Conservation (phyloP, 2,888 invertebrate genomes). For the Brenthis daphne region DNA sequence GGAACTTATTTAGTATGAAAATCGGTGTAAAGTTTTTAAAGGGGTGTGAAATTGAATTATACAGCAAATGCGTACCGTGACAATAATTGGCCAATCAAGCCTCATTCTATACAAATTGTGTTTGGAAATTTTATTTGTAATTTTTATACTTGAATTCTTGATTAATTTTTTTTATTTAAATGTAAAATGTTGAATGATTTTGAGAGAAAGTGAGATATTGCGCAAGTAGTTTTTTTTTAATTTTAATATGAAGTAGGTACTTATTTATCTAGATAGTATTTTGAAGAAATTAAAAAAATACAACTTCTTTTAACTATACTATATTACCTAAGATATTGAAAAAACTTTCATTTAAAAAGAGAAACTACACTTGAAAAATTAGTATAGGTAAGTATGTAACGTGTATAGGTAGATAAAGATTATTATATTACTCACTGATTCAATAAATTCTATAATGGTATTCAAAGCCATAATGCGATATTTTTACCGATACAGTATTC, state of each 20-base stretch:
- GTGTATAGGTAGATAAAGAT: not conserved
- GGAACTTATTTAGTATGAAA: constrained; percentile 74
- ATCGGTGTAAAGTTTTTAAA: constrained; percentile 47
- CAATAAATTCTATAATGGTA: constrained; percentile 54
- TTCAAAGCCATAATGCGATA: constrained; percentile 50
- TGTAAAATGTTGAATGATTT: too few relatives aligned
- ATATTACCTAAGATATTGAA: too few relatives aligned
- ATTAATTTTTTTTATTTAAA: not conserved
- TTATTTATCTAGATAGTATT: too few relatives aligned
- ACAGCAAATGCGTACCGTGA: constrained; percentile 34
- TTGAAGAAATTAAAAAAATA: too few relatives aligned
- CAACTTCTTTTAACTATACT: too few relatives aligned
- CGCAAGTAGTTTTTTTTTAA: too few relatives aligned
- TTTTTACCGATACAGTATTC: constrained; percentile 62
- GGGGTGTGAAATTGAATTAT: constrained; percentile 51
- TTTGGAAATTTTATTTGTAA: constrained; percentile 28
- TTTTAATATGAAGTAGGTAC: too few relatives aligned
- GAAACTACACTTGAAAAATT: too few relatives aligned
- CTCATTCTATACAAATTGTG: constrained; percentile 35
- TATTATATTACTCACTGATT: not conserved
- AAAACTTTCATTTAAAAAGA: too few relatives aligned
- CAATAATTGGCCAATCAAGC: constrained; percentile 44
- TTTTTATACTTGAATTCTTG: constrained; percentile 5
- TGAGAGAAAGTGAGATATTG: too few relatives aligned
- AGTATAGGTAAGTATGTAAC: too few relatives aligned